phyloP scores from a whole-genome alignment of 2,888 invertebrate species.

The Parasteatoda lunata region DNA sequence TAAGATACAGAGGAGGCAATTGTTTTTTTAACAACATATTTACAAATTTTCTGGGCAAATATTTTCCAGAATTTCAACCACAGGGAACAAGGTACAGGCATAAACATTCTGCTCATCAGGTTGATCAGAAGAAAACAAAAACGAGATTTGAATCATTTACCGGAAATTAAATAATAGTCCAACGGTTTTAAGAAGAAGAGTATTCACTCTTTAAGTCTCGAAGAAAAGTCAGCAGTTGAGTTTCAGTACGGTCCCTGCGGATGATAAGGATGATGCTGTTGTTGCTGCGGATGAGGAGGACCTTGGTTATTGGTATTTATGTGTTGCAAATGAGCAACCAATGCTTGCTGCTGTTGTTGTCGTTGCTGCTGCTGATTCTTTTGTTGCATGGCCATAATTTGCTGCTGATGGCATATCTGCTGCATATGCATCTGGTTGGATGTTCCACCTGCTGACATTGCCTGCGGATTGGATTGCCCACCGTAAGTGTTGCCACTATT shows the following conservation, averaged over 20 bases:
- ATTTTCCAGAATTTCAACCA: no score
- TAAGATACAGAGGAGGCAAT: no score
- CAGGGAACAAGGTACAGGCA: no score
- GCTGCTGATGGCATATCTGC: conserved; percentile 68
- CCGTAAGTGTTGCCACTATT: conserved; percentile 56
- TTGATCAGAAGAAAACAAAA: no score
- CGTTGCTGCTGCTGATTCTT: conserved; percentile 66
- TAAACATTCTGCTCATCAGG: no score
- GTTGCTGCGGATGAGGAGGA: conserved; percentile 56
- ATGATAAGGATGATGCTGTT: conserved; percentile 65
- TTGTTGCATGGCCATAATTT: conserved; percentile 63
- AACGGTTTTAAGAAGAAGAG: no score
- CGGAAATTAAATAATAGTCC: no score
- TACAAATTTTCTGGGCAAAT: no score
- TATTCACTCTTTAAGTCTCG: not conserved
- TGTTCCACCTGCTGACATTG: conserved; percentile 59
- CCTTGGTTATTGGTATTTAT: conserved; percentile 56
- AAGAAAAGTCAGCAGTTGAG: not conserved
- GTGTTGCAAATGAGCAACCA: conserved; percentile 66
- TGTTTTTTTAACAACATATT: no score
- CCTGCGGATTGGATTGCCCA: conserved; percentile 51
- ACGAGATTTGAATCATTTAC: no score
- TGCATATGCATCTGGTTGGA: conserved; percentile 64
- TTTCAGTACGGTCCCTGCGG: conserved; percentile 62
- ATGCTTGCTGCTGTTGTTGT: conserved; percentile 64